Evolutionary conservation across 2,113 vertebrate genomes (phyloP), one percentile per base, ranked within the genome.

Genomic region (Eurystomus gularis): DNA sequence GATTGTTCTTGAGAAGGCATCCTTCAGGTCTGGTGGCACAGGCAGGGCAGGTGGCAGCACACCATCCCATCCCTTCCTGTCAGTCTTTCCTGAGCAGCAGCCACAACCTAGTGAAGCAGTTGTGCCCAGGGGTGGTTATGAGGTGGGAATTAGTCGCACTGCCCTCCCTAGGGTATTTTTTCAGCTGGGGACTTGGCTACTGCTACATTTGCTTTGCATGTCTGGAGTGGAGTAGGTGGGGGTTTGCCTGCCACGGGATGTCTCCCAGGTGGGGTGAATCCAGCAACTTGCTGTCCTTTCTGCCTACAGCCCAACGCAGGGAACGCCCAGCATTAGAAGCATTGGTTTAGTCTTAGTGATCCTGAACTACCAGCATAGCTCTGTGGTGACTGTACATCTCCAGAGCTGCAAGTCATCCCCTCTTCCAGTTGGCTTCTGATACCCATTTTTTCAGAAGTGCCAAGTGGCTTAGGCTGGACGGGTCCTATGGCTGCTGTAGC

Each of bases 281-380:
- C 60, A 83, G 29, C 40, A 37, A 3, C n/a, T 9, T 46, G 24
- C 20, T 58, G 26, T 46, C 21, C 49, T 26, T 82, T 64, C 75
- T 82, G 23, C 71, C 46, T 44, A 25, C 17, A 82, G 40, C 6
- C 31, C 14, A 44, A 10, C 1, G 3, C 5, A 69, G 12, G 46
- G 40, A 81, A 57, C 0, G 3, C 28, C 23, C 60, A 68, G 37
- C 10, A 1, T 6, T 4, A 33, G 31, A 51, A 39, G 11, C 33
- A 35, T 0, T 48, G 42, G 21, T 40, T 79, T 24, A 26, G 17
- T 5, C 33, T 42, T 2, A 3, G 37, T 0, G 0, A 55, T 54
- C 65, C 54, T 2, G 2, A 80, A 3, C 25, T 7, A 39, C 23
- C 48, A 28, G 10, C 3, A 2, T 61, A 79, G 72, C 37, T 46